These are phyloP conservation scores for Asbolus verrucosus DNA, from an alignment of 1,140 invertebrate genomes.

Conservation along the genomic window DNA sequence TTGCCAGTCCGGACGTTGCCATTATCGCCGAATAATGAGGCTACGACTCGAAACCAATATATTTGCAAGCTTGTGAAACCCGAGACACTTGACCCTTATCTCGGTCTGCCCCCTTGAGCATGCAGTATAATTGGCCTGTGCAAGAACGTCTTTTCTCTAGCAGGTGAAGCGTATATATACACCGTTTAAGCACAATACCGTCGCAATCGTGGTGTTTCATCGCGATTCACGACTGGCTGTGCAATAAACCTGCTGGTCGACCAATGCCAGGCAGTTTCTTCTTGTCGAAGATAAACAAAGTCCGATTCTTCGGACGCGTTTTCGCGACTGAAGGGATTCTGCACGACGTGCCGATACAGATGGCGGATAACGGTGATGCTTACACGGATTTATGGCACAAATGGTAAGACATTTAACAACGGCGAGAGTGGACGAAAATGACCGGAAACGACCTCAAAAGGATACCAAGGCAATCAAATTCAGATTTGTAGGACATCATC, in stretches of 20 bases:
- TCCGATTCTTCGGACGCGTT: conserved; percentile 14
- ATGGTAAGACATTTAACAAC: background rate
- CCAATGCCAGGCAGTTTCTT: background rate
- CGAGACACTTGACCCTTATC: conserved; percentile 43
- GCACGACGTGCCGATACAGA: conserved; percentile 9
- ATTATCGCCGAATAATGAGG: conserved; percentile 33
- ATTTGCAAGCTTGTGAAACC: conserved; percentile 31
- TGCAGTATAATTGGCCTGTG: conserved; percentile 42
- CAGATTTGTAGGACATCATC: conserved; percentile 18
- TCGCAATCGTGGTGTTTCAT: conserved; percentile 17
- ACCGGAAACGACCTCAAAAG: conserved; percentile 15
- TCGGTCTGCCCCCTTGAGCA: conserved; percentile 20
- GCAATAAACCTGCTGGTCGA: conserved; percentile 14
- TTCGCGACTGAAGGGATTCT: background rate
- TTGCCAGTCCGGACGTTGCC: no score
- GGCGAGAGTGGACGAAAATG: background rate
- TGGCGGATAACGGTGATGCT: conserved; percentile 6
- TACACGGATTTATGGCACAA: conserved; percentile 12
- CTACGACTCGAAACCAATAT: conserved; percentile 18
- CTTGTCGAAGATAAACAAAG: conserved; percentile 2
- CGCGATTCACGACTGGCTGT: conserved; percentile 16
- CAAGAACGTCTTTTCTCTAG: conserved; percentile 42
- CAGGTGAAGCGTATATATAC: conserved; percentile 43
- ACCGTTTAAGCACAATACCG: conserved; percentile 20
- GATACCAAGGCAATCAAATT: background rate